Evolutionary conservation across 2,113 vertebrate genomes (phyloP).

Genomic region (Balaenoptera acutorostrata): DNA sequence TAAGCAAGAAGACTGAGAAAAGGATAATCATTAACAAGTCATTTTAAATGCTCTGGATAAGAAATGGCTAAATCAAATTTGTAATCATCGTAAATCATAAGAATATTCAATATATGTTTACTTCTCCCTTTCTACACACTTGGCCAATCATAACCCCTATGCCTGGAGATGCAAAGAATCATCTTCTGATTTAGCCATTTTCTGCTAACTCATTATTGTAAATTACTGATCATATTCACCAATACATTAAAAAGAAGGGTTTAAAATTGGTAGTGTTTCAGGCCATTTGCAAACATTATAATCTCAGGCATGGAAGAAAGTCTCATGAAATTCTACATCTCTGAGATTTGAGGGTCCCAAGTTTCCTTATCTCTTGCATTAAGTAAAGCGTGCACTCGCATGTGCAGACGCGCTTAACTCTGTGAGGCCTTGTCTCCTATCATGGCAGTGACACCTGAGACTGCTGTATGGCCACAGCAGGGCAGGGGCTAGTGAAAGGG

Average conservation of each 20-base stretch:
- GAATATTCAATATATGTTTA: not conserved
- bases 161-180: not conserved
- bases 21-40: conserved; percentile 83
- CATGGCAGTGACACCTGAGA: not conserved
- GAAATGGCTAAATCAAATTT: conserved; percentile 70
- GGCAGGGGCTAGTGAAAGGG: not conserved
- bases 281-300: conserved; percentile 42
- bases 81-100: conserved; percentile 47
- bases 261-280: conserved; percentile 30
- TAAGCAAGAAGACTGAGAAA: conserved; percentile 89
- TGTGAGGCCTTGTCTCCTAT: not conserved
- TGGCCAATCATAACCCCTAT: not conserved
- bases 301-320: conserved; percentile 30
- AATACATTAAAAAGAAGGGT: not conserved
- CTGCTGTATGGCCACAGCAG: not conserved
- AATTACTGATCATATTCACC: conserved; percentile 34
- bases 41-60: conserved; percentile 71
- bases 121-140: conserved; percentile 9
- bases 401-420: not conserved
- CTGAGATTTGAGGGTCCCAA: not conserved
- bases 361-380: not conserved
- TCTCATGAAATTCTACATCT: not conserved
- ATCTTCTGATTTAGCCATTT: conserved; percentile 43
- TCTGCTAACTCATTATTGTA: not conserved
- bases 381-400: not conserved